Evolutionary conservation across 53 echinoderm and acorn worm species (phyloP), one percentile per base, ranked within the genome.

Genomic region (Glandiceps talaboti): DNA sequence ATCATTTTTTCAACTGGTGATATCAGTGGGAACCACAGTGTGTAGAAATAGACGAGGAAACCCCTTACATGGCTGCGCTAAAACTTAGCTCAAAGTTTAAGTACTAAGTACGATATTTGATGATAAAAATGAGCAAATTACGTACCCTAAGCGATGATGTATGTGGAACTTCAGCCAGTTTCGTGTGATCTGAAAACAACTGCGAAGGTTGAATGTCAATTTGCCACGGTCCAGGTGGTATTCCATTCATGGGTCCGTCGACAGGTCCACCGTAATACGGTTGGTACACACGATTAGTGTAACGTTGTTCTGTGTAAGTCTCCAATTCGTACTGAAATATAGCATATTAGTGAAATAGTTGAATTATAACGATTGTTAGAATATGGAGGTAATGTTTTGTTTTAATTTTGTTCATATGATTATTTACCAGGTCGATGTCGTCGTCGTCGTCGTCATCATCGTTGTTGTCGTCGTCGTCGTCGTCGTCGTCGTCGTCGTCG

Each of bases 241-340:
- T 73, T 27, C 91, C 91, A 45, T 80, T 86, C 31, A 88, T 78
- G 1, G 89, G 91, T 0, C 91, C 91, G 33, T 91, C 91, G 0
- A 91, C 86, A 14, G 30, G 30, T 31, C 88, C 91, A 1, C 91
- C 91, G 1, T 1, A 12, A 72, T 85, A 86, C 0, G 91, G 86
- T 33, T 81, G 74, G 72, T 86, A 84, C 26, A 77, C 77, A n/a
- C 88, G 83, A 29, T 82, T 81, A 25, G 91, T 89, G 25, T 73
- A 83, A 1, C 91, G 81, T 14, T 78, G 79, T 73, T 91, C 91
- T 1, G 82, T 91, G 86, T 84, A 89, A 1, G 86, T 91, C 73
- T 91, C 91, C 30, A 91, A 88, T 31, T 86, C 76, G 32, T 91
- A 91, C 91, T 91, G 83, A n/a, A n/a, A n/a, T n/a, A n/a, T n/a